These are phyloP conservation scores for Stegastes partitus DNA, from an alignment of 2,113 vertebrate species.

Conservation along the genomic window DNA sequence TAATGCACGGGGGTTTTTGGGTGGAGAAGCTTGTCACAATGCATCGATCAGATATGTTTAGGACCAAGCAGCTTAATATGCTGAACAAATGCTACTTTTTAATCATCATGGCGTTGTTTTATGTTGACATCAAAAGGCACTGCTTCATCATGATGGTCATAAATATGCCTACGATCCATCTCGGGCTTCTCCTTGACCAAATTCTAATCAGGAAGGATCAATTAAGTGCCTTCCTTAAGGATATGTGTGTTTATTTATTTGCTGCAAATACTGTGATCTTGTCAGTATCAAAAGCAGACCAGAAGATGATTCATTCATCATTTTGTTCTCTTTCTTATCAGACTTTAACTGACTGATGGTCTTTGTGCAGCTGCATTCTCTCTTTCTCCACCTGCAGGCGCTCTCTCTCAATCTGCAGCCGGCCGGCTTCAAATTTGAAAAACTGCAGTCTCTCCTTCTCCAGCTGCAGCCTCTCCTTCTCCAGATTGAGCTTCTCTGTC, in stretches of 20 bases:
- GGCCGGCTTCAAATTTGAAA: slow-evolving; percentile 92
- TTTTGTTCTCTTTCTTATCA: neutral
- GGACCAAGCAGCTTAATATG: neutral
- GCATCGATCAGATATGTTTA: neutral
- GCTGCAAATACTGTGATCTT: slow-evolving; percentile 17
- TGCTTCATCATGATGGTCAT: slow-evolving; percentile 39
- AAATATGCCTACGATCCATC: slow-evolving; percentile 16
- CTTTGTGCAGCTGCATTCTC: slow-evolving; percentile 92
- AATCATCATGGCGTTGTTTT: slow-evolving; percentile 14
- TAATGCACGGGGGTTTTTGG: slow-evolving; percentile 16
- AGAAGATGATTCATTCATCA: neutral
- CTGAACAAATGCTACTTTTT: slow-evolving; percentile 1
- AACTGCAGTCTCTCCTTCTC: slow-evolving; percentile 95
- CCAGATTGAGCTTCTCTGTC: slow-evolving; percentile 91
- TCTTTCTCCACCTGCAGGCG: slow-evolving; percentile 95
- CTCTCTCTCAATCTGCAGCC: slow-evolving; percentile 95
- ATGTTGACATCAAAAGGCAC: slow-evolving; percentile 54
- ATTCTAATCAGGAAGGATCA: slow-evolving; percentile 15
- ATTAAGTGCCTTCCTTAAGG: neutral
- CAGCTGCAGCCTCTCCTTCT: slow-evolving; percentile 92
- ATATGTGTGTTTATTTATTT: neutral
- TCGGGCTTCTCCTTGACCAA: slow-evolving; percentile 30
- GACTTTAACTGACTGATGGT: slow-evolving; percentile 66
- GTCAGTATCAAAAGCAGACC: neutral
- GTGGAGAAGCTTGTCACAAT: neutral